Base-by-base conservation (phyloP, 1,140 invertebrate species). In the Linepithema humile region DNA sequence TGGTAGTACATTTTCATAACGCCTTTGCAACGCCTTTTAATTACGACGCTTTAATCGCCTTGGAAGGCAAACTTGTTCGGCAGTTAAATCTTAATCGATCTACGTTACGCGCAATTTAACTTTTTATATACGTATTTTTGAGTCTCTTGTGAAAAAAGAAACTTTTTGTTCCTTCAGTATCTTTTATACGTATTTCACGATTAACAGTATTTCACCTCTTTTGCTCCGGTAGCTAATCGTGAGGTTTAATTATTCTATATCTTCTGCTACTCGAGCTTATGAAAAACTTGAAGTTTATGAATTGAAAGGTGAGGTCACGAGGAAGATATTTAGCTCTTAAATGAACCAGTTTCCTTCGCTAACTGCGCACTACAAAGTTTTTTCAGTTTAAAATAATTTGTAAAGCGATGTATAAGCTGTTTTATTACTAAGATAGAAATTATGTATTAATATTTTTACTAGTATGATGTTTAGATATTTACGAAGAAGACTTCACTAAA, bases 301-400 rank as follows among this genome's bases (percentile, higher is more conserved):
- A 74, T 74, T 45, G 55, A 45, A 32, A 74, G 10, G 12, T 45
- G 17, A 59, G 29, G 32, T 32, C 29, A 4, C 17, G 9, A 32
- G 17, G 55, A 29, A 26, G 6, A n/a, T 29, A 59, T 10, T 73
- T 38, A 60, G 60, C 2, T 60, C 5, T 32, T 74, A 75, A 75
- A 62, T 62, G 6, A 40, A 7, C 48, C 29, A 75, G 32, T 64
- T 64, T 50, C 17, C 23, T 29, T n/a, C n/a, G n/a, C n/a, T n/a
- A n/a, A n/a, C n/a, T n/a, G n/a, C n/a, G n/a, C n/a, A n/a, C n/a
- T n/a, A n/a, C n/a, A n/a, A 70, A 35, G 10, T 38, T 10, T 17
- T 23, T 48, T 23, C 17, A 64, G 29, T n/a, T 73, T 74, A 60
- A 55, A 74, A 9, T 59, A 73, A 73, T 17, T 74, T 74, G 20